phyloP scores from a whole-genome alignment of 37 sponge, comb jelly and placozoan species.

The Bolinopsis microptera region DNA sequence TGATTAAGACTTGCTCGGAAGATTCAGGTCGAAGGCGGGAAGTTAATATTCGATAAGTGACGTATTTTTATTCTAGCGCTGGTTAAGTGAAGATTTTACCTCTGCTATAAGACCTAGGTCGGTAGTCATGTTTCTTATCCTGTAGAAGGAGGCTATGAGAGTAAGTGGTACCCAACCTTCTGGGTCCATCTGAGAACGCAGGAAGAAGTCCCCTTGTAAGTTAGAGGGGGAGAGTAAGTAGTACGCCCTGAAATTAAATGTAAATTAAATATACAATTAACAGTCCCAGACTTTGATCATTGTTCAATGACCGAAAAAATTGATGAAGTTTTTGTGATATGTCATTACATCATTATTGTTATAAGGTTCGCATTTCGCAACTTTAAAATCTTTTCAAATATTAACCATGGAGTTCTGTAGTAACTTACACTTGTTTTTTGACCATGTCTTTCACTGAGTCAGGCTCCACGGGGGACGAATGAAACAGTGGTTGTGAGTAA shows the following conservation, averaged over 20 bases:
- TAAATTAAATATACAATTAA: slow-evolving; percentile 41
- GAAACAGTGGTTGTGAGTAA: slow-evolving; percentile 52
- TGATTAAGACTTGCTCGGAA: not conserved
- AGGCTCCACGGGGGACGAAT: slow-evolving; percentile 74
- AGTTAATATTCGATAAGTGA: too few relatives aligned
- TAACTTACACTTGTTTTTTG: slow-evolving; percentile 84
- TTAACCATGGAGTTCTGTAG: too few relatives aligned
- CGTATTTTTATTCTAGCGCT: too few relatives aligned
- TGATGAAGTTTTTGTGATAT: too few relatives aligned
- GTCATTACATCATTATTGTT: too few relatives aligned
- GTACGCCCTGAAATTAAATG: slow-evolving; percentile 77
- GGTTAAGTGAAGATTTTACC: too few relatives aligned
- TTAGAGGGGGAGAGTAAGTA: slow-evolving; percentile 98
- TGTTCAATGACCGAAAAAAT: too few relatives aligned
- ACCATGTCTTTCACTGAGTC: slow-evolving; percentile 78
- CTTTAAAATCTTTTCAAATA: too few relatives aligned
- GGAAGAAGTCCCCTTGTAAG: slow-evolving; percentile 82
- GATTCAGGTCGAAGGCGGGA: too few relatives aligned
- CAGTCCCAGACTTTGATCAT: not conserved
- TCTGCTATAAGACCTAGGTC: slow-evolving; percentile 82
- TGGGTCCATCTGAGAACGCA: slow-evolving; percentile 83
- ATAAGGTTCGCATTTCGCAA: too few relatives aligned
- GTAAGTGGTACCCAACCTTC: slow-evolving; percentile 87
- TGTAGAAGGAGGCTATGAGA: slow-evolving; percentile 87
- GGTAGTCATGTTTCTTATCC: slow-evolving; percentile 81